A percentile compares a stretch with the other conserved stretches of the same genome.
phyloP scores from a whole-genome alignment of 2,113 vertebrate species.

The Myiopsitta monachus region DNA sequence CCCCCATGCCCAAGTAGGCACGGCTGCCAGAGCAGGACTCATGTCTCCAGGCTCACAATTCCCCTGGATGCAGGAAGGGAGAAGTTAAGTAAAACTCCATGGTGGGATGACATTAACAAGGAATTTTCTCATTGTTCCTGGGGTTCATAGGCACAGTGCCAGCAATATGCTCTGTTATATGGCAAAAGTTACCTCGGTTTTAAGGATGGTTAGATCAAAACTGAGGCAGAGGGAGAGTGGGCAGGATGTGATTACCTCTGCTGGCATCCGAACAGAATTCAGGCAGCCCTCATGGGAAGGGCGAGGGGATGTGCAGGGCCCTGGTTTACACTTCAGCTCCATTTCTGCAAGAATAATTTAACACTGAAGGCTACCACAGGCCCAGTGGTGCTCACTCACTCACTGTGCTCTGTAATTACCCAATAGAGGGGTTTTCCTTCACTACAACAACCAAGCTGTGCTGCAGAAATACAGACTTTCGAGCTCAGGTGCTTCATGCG shows the following conservation, averaged over 20 bases:
- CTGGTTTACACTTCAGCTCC: not conserved
- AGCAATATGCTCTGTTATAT: not conserved
- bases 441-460: not conserved
- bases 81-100: not conserved
- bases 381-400: not conserved
- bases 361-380: not conserved
- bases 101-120: not conserved
- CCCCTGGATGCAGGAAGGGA: not conserved
- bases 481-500: not conserved
- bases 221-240: not conserved
- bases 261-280: not conserved
- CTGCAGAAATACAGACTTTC: not conserved
- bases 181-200: not conserved
- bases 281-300: not conserved
- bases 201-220: not conserved
- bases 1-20: not conserved
- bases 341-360: not conserved
- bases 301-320: not conserved
- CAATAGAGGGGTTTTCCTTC: not conserved
- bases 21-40: not conserved
- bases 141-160: fast-evolving
- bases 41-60: not conserved
- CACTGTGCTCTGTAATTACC: not conserved
- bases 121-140: not conserved
- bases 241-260: not conserved